Evolutionary conservation across 2,888 invertebrate species (phyloP), one percentile per base, ranked within the genome.

Genomic region (Zele albiditarsus): DNA sequence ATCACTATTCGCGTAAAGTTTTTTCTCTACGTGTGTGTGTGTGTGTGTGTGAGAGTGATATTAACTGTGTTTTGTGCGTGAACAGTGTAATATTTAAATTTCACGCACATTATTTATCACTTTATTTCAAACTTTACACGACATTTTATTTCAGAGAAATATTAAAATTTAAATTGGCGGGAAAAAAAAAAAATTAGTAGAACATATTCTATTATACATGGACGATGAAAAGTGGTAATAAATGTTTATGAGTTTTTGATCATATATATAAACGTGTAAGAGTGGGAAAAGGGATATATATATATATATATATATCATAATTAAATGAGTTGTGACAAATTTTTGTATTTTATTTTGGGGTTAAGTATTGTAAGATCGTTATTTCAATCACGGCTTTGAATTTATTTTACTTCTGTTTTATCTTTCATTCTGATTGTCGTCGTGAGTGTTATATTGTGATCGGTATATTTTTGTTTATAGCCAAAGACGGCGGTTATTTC

Each of bases 1-100:
- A 38, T 38, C 10, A 82, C 81, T 76, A 80, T 80, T 77, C 82
- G 80, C 46, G 62, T 69, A 46, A 46, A 27, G 8, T 8, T 16
- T 16, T 3, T 53, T 20, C 1, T 20, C n/a, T 6, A 1, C 20
- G 12, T 70, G 49, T 38, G 33, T 53, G 71, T 53, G 27, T 62
- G n/a, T 28, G 28, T 20, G 12, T 70, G 49, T 57, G 31, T 53
- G 68, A 58, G 38, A 49, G 27, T 28, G n/a, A n/a, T n/a, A n/a
- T n/a, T n/a, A n/a, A n/a, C n/a, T n/a, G n/a, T 2, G 27, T 3
- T 25, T 23, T 27, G 23, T 23, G 53, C n/a, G 53, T 53, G 1
- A 4, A 6, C 8, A 20, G 53, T 53, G 53, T 53, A 53, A 5
- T n/a, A 2, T 46, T 46, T 16, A 8, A 6, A 38, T 6, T 53